A percentile compares a stretch with the other conserved stretches of the same genome.
Evolutionary conservation across 2,888 invertebrate genomes (phyloP).

Genomic region (Auanema sp.): DNA sequence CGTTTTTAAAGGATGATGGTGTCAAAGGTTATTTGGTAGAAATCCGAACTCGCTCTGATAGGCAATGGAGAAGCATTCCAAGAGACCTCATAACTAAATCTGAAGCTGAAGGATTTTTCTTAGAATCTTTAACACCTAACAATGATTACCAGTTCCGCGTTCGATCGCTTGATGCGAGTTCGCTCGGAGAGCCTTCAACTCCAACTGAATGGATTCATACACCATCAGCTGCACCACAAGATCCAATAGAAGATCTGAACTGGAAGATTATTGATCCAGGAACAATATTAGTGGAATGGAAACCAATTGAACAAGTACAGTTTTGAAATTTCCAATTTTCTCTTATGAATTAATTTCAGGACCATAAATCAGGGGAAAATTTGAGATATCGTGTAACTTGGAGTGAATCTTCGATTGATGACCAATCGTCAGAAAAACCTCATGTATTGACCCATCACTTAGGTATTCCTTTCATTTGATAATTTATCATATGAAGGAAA

Average conservation of each 20-base stretch:
- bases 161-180: constrained; percentile 38
- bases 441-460: constrained; percentile 5
- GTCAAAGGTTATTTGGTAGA: constrained; percentile 50
- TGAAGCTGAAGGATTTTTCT: constrained; percentile 39
- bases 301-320: constrained; percentile 47
- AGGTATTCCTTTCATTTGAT: neutral
- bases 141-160: constrained; percentile 59
- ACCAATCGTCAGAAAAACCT: constrained; percentile 13
- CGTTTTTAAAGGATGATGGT: constrained; percentile 6
- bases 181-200: constrained; percentile 46
- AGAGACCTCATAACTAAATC: constrained; percentile 31
- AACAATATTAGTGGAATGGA: constrained; percentile 58
- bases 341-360: constrained; percentile 11
- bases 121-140: constrained; percentile 51
- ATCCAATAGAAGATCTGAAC: constrained; percentile 36
- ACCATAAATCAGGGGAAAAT: constrained; percentile 41
- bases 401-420: constrained; percentile 32
- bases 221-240: constrained; percentile 44
- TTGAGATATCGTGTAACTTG: constrained; percentile 56
- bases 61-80: constrained; percentile 48
- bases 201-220: constrained; percentile 55
- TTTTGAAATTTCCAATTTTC: neutral
- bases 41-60: constrained; percentile 43
- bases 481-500: neutral
- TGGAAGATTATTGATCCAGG: constrained; percentile 50